Evolutionary conservation across 2,797 vertebrate species (phyloP), one percentile per base, ranked within the genome.

Genomic region (Serranus cabrilla): DNA sequence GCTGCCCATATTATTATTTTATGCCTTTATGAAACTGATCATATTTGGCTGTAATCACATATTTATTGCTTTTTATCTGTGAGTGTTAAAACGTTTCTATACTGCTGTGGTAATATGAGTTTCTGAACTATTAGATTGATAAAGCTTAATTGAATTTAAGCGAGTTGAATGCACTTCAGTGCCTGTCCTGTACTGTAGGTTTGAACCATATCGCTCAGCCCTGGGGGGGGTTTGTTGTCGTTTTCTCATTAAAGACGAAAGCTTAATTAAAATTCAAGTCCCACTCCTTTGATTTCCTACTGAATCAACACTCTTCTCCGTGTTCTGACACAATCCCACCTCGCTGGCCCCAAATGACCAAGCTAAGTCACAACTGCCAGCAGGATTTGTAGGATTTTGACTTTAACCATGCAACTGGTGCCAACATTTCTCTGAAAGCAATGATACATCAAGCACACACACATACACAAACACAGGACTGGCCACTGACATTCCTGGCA

Each of bases 361-460:
- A 8, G 2, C 71, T 9, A 46, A 57, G 18, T 52, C 58, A 68
- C 39, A 40, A 40, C 1, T 63, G 64, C 46, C 46, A 63, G 67
- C 51, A 72, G 72, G 72, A 76, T 76, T 69, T 68, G 47, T 46
- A 17, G 47, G 58, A 57, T 54, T 66, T 74, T 78, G 61, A 78
- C 63, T 77, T 73, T 56, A 54, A 37, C 45, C 43, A 56, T 46
- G 59, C 60, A 71, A 71, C n/a, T 52, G 14, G 27, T 57, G 65
- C 50, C 71, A 74, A 62, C 45, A 74, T 66, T 66, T 74, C 43
- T 51, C 55, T 71, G 56, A 74, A 49, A 74, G 74, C 61, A 55
- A 39, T 70, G 57, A 66, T 56, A 51, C 55, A 74, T 25, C 58
- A 42, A 46, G 27, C 31, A 71, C 40, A 70, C 40, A 58, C 62